These are phyloP conservation scores for Sciaenops ocellatus DNA, from an alignment of 2,797 vertebrate species.

Conservation along the genomic window DNA sequence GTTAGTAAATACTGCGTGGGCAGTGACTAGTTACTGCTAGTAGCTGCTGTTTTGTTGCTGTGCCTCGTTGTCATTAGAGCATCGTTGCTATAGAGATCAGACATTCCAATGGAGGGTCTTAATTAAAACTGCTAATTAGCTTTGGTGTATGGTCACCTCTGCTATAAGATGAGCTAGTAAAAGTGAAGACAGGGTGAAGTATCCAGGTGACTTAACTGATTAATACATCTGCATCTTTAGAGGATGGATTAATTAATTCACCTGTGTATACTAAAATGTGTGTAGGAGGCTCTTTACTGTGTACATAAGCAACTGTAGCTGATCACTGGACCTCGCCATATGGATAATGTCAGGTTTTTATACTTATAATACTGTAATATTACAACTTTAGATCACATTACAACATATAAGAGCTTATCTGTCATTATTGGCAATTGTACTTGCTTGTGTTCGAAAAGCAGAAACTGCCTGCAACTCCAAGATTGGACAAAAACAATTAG, in stretches of 20 bases:
- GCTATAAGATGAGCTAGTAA: not conserved
- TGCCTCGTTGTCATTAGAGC: constrained; percentile 4
- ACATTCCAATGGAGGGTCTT: constrained; percentile 15
- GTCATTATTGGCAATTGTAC: not conserved
- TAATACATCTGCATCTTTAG: not conserved
- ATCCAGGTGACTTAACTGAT: not conserved
- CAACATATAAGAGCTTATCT: not conserved
- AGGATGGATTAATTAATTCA: not conserved
- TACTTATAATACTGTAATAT: not conserved
- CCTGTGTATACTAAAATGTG: too few species aligned
- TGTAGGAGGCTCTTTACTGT: not conserved
- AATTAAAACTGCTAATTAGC: constrained; percentile 13
- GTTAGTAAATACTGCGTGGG: not conserved
- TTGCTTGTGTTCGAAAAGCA: not conserved
- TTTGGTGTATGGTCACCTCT: not conserved
- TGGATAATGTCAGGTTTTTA: not conserved
- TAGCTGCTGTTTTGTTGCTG: constrained; percentile 18
- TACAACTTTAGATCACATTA: not conserved
- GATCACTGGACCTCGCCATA: not conserved
- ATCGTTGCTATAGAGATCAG: constrained; percentile 43
- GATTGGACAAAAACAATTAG: not conserved
- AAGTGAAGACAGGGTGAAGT: not conserved
- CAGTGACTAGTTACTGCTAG: not conserved
- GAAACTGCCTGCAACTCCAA: not conserved
- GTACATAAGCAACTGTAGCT: not conserved